phyloP scores from a whole-genome alignment of 1,140 invertebrate genomes.

The Helicorthomorpha holstii region DNA sequence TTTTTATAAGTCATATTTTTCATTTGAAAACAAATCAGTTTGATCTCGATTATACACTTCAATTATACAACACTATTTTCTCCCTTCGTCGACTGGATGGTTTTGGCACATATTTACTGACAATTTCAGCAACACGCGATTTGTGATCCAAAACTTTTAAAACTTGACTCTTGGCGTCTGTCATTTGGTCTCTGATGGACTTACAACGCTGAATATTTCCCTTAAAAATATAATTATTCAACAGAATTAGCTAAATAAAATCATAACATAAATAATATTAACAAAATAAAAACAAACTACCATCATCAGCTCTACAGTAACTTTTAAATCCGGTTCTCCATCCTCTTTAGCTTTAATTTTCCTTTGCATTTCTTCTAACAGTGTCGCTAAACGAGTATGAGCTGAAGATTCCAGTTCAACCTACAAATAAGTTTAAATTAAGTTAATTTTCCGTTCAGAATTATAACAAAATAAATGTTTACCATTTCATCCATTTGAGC shows the following conservation, averaged over 20 bases:
- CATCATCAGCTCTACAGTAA: conserved; percentile 58
- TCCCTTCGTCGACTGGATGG: too few species aligned
- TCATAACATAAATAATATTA: conserved; percentile 7
- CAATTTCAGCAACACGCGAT: conserved; percentile 65
- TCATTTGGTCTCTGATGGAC: conserved; percentile 78
- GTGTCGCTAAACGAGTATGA: conserved; percentile 41
- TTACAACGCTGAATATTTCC: conserved; percentile 88
- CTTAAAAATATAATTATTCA: conserved; percentile 36
- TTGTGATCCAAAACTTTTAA: conserved; percentile 84
- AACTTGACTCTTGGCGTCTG: conserved; percentile 67
- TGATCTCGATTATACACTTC: too few species aligned
- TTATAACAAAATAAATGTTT: conserved; percentile 14
- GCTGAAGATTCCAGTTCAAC: conserved; percentile 38
- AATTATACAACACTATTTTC: too few species aligned
- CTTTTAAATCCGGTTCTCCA: conserved; percentile 44
- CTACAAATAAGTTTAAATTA: conserved; percentile 19
- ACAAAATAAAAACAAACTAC: conserved; percentile 24
- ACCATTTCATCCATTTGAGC: conserved; percentile 87
- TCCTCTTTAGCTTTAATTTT: conserved; percentile 32
- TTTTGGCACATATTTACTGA: conserved; percentile 51
- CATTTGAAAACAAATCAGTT: too few species aligned
- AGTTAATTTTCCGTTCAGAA: neutral
- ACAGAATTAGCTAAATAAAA: conserved; percentile 11
- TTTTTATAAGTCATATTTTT: too few species aligned
- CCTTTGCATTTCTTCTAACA: conserved; percentile 45